Conservation (phyloP, 1,140 invertebrate genomes). For the Plodia interpunctella region DNA sequence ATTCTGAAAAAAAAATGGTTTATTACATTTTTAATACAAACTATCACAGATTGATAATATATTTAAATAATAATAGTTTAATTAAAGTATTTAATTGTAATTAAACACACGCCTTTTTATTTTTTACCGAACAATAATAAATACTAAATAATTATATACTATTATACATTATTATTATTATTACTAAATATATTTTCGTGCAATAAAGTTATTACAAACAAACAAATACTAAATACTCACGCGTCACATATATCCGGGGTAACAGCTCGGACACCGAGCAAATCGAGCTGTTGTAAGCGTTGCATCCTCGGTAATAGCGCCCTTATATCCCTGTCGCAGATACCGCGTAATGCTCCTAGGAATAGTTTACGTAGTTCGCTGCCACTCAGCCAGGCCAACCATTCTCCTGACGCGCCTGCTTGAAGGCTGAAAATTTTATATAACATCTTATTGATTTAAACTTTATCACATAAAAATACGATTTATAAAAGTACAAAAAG, state of each 20-base stretch:
- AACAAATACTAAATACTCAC: conserved; percentile 60
- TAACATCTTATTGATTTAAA: too few relatives aligned
- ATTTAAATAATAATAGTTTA: not conserved
- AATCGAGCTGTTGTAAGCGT: conserved; percentile 86
- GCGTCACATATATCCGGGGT: conserved; percentile 82
- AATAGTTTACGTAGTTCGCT: conserved; percentile 85
- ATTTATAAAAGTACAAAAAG: too few relatives aligned
- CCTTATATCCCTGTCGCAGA: conserved; percentile 86
- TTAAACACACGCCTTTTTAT: too few relatives aligned
- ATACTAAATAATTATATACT: too few relatives aligned
- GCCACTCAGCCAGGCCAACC: conserved; percentile 78
- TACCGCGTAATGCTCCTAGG: conserved; percentile 85
- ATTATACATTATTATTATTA: too few relatives aligned
- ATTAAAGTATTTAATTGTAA: too few relatives aligned
- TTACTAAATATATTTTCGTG: too few relatives aligned
- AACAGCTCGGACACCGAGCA: conserved; percentile 87
- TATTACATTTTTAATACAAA: too few relatives aligned
- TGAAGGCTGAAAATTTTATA: conserved; percentile 54
- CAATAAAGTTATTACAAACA: too few relatives aligned
- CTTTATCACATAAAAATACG: too few relatives aligned
- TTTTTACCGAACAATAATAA: too few relatives aligned
- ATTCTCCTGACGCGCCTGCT: conserved; percentile 75
- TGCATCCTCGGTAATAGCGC: conserved; percentile 82
- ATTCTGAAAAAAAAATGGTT: conserved; percentile 70
- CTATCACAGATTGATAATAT: too few relatives aligned